Evolutionary conservation across 1,140 invertebrate genomes (phyloP).

Genomic region (Drosophila orosa): DNA sequence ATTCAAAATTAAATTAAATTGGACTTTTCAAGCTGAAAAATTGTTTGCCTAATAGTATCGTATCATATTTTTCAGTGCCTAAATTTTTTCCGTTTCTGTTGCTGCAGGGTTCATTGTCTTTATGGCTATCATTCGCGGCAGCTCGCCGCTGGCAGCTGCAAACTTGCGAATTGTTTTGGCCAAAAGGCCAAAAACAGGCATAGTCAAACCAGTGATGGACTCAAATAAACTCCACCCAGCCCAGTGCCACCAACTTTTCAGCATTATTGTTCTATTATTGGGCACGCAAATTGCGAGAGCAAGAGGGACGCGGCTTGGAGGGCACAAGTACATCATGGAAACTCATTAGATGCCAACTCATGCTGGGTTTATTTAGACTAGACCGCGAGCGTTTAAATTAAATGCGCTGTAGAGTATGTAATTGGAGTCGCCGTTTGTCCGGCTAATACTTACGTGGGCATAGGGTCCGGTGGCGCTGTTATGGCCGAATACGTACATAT

Average conservation of each 20-base stretch:
- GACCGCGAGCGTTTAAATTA: conserved; percentile 60
- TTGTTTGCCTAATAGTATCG: background rate
- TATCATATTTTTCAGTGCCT: background rate
- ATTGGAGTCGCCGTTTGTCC: conserved; percentile 62
- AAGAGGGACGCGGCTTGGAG: background rate
- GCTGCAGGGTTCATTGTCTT: conserved; percentile 67
- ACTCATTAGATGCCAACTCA: conserved; percentile 71
- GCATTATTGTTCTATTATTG: conserved; percentile 59
- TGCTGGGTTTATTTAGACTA: conserved; percentile 47
- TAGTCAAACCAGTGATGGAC: conserved; percentile 60
- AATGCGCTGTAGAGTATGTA: conserved; percentile 67
- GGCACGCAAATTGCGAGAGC: background rate
- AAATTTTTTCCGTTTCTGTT: conserved; percentile 35
- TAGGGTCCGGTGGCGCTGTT: conserved; percentile 90
- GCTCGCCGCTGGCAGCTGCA: conserved; percentile 48
- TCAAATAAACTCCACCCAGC: conserved; percentile 4
- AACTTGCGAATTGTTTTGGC: conserved; percentile 78
- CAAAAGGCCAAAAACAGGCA: conserved; percentile 57
- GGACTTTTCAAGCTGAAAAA: background rate
- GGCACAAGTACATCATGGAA: conserved; percentile 44
- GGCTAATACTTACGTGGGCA: conserved; percentile 86
- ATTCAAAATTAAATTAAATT: too few species aligned
- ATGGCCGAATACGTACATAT: conserved; percentile 95
- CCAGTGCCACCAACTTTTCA: conserved; percentile 45
- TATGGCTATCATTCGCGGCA: conserved; percentile 63